Base-by-base conservation (phyloP, 2,888 invertebrate species). In the Aspidiotus destructor region DNA sequence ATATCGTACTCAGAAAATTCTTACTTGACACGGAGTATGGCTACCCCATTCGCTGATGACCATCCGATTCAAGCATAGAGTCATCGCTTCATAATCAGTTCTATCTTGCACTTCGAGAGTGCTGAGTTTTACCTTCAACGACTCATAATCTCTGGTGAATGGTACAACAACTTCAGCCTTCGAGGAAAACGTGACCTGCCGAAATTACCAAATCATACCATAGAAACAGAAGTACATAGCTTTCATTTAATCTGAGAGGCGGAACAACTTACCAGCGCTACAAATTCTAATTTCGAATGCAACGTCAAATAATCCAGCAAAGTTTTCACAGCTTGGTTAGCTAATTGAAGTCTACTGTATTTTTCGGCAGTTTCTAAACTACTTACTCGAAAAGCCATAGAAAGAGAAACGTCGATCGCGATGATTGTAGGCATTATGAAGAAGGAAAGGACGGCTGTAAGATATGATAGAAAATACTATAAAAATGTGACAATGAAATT, bases 41-140 rank as follows among this genome's bases (percentile, higher is more conserved):
- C 86, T 86, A 7, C 94, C 94, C 96, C 96, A 97, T 76, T 93
- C 92, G 67, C 86, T 86, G 48, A 89, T 81, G 48, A 95, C 84
- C 63, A 92, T 80, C 74, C 86, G 86, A 74, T 86, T 88, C 1
- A 91, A 86, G 17, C 89, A 90, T 74, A 85, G 84, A 3, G 96
- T 79, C 61, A 89, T 89, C 8, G 84, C 83, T 75, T 90, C 87
- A 70, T 94, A 82, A 74, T 88, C 88, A 0, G 94, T 90, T 77
- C 91, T 91, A 76, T 95, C 95, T 74, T 86, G 87, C 74, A 90
- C 88, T 71, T 92, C 90, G 8, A 93, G 79, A 70, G 84, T 85
- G 71, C 85, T 84, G 1, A 95, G 78, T 73, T 89, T 88, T 16
- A 83, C 81, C 73, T 88, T 86, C 71, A 96, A 86, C 44, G 81